Evolutionary conservation across 2,113 vertebrate genomes (phyloP).

Genomic region (Pagrus major): DNA sequence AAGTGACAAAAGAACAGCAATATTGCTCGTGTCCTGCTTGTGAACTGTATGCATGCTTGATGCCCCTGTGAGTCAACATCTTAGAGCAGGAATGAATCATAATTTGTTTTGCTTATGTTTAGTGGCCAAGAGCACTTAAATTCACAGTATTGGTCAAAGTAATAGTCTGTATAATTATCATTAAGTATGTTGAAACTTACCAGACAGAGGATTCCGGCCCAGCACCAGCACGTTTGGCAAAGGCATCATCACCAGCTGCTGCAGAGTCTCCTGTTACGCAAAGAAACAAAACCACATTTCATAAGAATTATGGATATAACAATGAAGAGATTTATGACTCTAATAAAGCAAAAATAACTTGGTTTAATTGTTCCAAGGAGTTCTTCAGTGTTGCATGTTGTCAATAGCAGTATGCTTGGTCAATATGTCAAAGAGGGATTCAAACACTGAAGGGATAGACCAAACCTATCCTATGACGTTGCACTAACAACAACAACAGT

Average conservation of each 20-base stretch:
- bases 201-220: conserved; percentile 91
- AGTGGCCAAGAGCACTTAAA: not conserved
- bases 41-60: conserved; percentile 3
- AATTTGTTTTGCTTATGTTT: not conserved
- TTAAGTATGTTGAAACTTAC: conserved; percentile 46
- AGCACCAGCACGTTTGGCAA: conserved; percentile 95
- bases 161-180: not conserved
- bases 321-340: not conserved
- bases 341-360: not conserved
- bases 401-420: not conserved
- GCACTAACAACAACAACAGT: too few relatives aligned
- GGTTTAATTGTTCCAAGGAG: not conserved
- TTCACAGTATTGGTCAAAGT: not conserved
- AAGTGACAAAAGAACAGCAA: not conserved
- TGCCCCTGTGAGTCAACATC: not conserved
- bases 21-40: not conserved
- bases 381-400: not conserved
- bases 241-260: conserved; percentile 98
- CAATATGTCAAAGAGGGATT: not conserved
- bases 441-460: not conserved
- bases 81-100: not conserved
- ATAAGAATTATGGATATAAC: not conserved
- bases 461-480: too few relatives aligned
- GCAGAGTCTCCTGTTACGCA: conserved; percentile 90
- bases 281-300: not conserved